Evolutionary conservation across 2,113 vertebrate species (phyloP), one percentile per base, ranked within the genome.

Genomic region (Excalfactoria chinensis): DNA sequence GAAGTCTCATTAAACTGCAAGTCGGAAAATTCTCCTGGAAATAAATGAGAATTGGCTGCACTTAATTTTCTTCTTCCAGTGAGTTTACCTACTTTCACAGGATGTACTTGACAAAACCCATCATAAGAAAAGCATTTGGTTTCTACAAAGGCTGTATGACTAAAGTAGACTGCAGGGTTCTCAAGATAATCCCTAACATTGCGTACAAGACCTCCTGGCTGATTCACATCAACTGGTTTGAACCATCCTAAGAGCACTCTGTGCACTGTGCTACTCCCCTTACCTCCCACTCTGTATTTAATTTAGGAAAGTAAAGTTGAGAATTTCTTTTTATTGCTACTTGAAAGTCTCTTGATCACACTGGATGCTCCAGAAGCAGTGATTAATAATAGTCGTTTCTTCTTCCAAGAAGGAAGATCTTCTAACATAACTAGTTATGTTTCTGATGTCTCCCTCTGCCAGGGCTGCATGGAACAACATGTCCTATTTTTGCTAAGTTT

Each of bases 361-460:
- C n/a, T 70, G 41, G 7, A 55, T 76, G 46, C 35, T 37, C 53
- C 10, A 34, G 62, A 88, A 90, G 56, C 32, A 78, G 81, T 63
- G 59, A 86, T 77, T 84, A 74, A 44, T 88, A 81, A 69, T 32
- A 49, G 8, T 6, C 10, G 32, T 87, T 87, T 86, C 23, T 35
- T 20, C 55, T 92, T 79, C 63, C 63, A 84, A 95, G 74, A 80
- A 5, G 6, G 79, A 44, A 78, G 83, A 48, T 82, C 28, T 41
- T 75, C 37, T 44, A 53, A 55, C 41, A 26, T 28, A 84, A 84
- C 72, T 60, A 40, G 60, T 70, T 66, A 28, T 2, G 53, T 82
- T 86, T 71, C 82, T 76, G 51, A 55, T 76, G 88, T 93, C 85
- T 93, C 83, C 88, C 82, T 89, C 93, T 93, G 55, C 44, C 87